A percentile compares a stretch with the other conserved stretches of the same genome.
Conservation (phyloP, 2,797 vertebrate genomes). For the Bovichtus diacanthus region DNA sequence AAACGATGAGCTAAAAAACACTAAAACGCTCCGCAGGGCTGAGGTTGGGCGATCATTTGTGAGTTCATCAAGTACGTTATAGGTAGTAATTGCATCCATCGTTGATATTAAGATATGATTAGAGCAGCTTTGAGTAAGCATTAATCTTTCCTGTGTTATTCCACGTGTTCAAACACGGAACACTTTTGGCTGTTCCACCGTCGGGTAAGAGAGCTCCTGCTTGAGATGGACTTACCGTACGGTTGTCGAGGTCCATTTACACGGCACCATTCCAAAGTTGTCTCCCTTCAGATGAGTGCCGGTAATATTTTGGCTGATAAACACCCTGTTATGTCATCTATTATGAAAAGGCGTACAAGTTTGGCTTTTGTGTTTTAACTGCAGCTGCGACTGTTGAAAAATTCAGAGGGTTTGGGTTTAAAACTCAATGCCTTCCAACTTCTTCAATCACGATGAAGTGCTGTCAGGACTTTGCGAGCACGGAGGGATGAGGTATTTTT, state of each 20-base stretch:
- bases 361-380: constrained; percentile 70
- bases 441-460: constrained; percentile 73
- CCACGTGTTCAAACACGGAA: neutral
- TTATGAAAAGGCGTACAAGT: constrained; percentile 69
- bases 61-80: neutral
- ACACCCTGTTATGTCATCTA: constrained; percentile 80
- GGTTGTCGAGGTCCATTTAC: constrained; percentile 35
- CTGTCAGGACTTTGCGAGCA: constrained; percentile 63
- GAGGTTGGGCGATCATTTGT: neutral
- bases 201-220: neutral
- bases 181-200: neutral
- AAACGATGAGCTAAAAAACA: no score
- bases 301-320: constrained; percentile 65
- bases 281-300: constrained; percentile 29
- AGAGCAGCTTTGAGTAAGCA: neutral
- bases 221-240: constrained; percentile 13
- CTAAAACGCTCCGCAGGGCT: no score
- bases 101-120: no score
- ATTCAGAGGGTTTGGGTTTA: constrained; percentile 71
- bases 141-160: neutral
- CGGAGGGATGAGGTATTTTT: constrained; percentile 65
- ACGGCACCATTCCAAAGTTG: neutral
- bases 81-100: neutral
- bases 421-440: constrained; percentile 61
- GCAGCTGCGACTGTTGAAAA: constrained; percentile 73